A percentile compares a stretch with the other conserved stretches of the same genome.
These are phyloP conservation scores for Labeo rohita DNA, from an alignment of 2,113 vertebrate genomes.

Conservation along the genomic window DNA sequence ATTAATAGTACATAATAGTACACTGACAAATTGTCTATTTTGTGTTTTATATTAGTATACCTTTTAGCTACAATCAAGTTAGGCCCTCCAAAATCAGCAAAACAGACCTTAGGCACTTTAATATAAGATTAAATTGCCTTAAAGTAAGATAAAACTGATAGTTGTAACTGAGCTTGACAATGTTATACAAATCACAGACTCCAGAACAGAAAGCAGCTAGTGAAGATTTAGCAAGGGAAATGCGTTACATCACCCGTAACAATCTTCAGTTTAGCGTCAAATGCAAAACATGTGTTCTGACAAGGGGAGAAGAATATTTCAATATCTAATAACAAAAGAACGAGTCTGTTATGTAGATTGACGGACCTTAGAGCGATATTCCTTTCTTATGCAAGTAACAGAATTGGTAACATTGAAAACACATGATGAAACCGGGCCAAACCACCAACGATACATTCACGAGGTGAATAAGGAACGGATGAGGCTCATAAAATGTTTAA, in stretches of 20 bases:
- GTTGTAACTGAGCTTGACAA: not conserved
- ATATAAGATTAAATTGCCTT: not conserved
- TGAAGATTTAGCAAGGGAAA: constrained; percentile 27
- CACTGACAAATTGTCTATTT: not conserved
- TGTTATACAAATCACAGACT: not conserved
- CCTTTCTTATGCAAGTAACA: constrained; percentile 58
- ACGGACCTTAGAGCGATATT: constrained; percentile 39
- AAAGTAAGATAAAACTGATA: not conserved
- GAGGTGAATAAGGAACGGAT: constrained; percentile 50
- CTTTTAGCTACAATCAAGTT: not conserved
- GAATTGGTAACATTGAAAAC: constrained; percentile 64
- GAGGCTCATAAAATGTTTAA: constrained; percentile 43
- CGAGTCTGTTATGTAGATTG: constrained; percentile 58
- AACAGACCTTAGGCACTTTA: not conserved
- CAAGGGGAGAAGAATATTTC: constrained; percentile 45
- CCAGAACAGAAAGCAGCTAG: constrained; percentile 5
- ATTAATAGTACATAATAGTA: not conserved
- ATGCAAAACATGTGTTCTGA: constrained; percentile 62
- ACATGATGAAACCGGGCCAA: constrained; percentile 65
- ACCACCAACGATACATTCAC: constrained; percentile 52
- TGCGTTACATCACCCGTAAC: constrained; percentile 26
- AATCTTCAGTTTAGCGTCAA: constrained; percentile 25
- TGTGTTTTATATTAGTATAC: not conserved
- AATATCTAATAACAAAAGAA: constrained; percentile 62
- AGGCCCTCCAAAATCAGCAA: not conserved